Evolutionary conservation across 2,888 invertebrate species (phyloP).

Genomic region (Lobophora halterata): DNA sequence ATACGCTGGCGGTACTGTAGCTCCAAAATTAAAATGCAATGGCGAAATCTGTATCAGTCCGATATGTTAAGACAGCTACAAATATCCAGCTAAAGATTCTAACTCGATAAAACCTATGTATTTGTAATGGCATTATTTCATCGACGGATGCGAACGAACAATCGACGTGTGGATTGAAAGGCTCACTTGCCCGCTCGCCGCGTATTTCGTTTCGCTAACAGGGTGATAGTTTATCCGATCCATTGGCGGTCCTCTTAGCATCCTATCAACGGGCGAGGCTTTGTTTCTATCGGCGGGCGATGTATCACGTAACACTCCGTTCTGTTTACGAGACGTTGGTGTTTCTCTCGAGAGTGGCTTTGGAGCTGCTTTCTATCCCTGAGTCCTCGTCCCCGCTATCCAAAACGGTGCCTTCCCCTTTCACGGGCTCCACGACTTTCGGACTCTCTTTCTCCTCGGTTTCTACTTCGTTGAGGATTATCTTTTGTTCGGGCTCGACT

Average conservation of each 20-base stretch:
- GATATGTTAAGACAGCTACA: constrained; percentile 27
- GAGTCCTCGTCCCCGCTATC: constrained; percentile 85
- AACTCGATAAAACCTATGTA: constrained; percentile 23
- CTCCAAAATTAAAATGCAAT: constrained; percentile 12
- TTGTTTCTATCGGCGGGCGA: background rate
- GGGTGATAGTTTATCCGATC: constrained; percentile 10
- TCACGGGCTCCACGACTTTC: constrained; percentile 57
- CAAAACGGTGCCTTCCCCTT: constrained; percentile 81
- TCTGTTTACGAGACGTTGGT: constrained; percentile 52
- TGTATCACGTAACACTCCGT: background rate
- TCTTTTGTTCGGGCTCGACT: constrained; percentile 51
- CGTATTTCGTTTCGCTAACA: constrained; percentile 7
- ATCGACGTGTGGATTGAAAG: constrained; percentile 8
- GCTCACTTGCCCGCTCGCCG: constrained; percentile 4
- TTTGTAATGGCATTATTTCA: constrained; percentile 39
- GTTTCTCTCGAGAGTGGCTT: constrained; percentile 79
- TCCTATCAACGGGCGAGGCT: constrained; percentile 6
- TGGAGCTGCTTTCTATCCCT: constrained; percentile 83
- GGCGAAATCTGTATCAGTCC: constrained; percentile 20
- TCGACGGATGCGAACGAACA: constrained; percentile 17
- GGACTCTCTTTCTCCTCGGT: constrained; percentile 45
- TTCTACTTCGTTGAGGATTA: constrained; percentile 48
- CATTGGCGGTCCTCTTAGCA: constrained; percentile 3
- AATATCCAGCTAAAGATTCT: constrained; percentile 17
- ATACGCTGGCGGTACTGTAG: constrained; percentile 29